These are phyloP conservation scores for Brachyopa scutellaris DNA, from an alignment of 2,888 invertebrate genomes.

Conservation along the genomic window DNA sequence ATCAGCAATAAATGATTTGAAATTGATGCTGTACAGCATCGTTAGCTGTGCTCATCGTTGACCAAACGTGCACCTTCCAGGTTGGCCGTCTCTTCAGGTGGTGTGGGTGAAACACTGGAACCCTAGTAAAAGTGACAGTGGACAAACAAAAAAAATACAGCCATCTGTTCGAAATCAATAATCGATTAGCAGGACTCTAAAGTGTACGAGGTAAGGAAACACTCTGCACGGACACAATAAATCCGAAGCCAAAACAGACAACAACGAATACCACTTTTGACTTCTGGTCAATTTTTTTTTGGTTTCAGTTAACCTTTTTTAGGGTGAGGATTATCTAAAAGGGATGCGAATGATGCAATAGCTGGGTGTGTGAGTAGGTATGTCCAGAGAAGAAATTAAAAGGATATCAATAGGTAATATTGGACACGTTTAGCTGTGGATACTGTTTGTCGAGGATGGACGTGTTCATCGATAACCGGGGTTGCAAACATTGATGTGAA, in stretches of 20 bases:
- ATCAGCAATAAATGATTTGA: conserved; percentile 73
- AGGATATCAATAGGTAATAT: not conserved
- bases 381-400: not conserved
- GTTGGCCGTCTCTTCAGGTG: conserved; percentile 12
- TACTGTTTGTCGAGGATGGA: too few relatives aligned
- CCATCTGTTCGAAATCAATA: conserved; percentile 64
- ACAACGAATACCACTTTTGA: conserved; percentile 26
- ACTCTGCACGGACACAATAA: conserved; percentile 19
- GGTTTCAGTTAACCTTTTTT: not conserved
- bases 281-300: conserved; percentile 14
- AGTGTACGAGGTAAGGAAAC: conserved; percentile 17
- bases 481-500: too few relatives aligned
- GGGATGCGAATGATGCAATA: too few relatives aligned
- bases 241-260: conserved; percentile 8
- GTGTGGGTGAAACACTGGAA: not conserved
- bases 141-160: conserved; percentile 9
- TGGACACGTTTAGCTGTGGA: not conserved
- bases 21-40: conserved; percentile 70
- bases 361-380: too few relatives aligned
- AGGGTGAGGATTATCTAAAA: not conserved
- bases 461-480: too few relatives aligned
- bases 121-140: conserved; percentile 26
- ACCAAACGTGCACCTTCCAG: conserved; percentile 68
- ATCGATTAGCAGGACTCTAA: conserved; percentile 63
- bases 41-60: conserved; percentile 65